These are phyloP conservation scores for Paramormyrops hopkinsi DNA, from an alignment of 2,797 vertebrate species.

Conservation along the genomic window DNA sequence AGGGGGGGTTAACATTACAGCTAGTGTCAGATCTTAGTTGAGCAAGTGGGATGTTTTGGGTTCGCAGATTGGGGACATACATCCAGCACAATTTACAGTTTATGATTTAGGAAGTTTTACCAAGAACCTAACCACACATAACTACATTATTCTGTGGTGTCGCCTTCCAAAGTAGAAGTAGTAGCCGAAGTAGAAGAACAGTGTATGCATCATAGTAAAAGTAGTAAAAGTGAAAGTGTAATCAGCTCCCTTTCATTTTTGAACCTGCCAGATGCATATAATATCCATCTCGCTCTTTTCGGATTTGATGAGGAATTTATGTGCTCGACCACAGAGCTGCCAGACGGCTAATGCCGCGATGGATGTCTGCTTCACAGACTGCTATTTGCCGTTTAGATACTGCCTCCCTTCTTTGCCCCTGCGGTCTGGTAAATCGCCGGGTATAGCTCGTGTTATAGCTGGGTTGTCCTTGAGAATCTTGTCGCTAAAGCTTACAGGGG, in stretches of 20 bases:
- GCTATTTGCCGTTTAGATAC: neutral
- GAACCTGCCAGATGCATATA: neutral
- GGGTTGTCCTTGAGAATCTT: neutral
- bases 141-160: neutral
- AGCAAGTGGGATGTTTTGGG: constrained; percentile 23
- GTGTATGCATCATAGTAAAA: neutral
- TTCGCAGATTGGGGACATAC: neutral
- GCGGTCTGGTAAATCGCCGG: neutral
- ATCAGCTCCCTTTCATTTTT: neutral
- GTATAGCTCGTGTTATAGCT: neutral
- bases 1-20: neutral
- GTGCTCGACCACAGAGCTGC: neutral
- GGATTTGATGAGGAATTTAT: neutral
- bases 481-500: neutral
- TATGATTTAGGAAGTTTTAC: neutral
- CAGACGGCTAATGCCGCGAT: neutral
- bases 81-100: neutral
- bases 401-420: neutral
- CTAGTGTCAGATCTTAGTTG: constrained; percentile 32
- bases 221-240: neutral
- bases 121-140: neutral
- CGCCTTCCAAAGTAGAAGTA: neutral
- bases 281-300: neutral
- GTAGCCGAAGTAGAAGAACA: neutral
- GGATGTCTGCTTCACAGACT: neutral